A percentile compares a stretch with the other conserved stretches of the same genome.
These are phyloP conservation scores for Syngnathus rostellatus DNA, from an alignment of 2,797 vertebrate genomes.

Conservation along the genomic window DNA sequence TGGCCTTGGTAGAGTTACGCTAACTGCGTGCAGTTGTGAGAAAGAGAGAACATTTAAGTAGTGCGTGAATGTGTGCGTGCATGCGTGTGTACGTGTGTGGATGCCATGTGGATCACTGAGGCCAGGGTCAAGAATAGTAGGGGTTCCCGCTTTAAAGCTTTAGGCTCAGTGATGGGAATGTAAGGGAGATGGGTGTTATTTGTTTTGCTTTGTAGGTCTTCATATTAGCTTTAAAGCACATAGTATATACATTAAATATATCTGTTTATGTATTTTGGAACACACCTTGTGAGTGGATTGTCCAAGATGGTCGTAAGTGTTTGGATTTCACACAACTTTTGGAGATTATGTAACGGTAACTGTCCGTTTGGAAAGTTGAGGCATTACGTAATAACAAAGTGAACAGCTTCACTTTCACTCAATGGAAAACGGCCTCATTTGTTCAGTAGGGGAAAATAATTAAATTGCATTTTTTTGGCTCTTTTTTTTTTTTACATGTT, in stretches of 20 bases:
- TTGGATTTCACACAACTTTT: neutral
- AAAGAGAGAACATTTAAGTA: constrained; percentile 4
- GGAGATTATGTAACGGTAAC: neutral
- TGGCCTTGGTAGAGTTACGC: constrained; percentile 37
- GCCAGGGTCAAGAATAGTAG: constrained; percentile 26
- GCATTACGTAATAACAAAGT: neutral
- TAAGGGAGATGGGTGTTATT: neutral
- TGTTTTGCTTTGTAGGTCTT: neutral
- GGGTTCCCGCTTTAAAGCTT: constrained; percentile 25
- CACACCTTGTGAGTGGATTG: neutral
- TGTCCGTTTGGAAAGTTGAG: neutral
- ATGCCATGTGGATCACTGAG: constrained; percentile 32
- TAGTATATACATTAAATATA: neutral
- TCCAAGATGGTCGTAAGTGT: neutral
- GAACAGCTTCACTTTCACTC: neutral
- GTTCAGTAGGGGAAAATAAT: neutral
- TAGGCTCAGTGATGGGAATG: constrained; percentile 29
- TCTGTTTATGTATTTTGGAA: neutral
- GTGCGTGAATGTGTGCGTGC: constrained; percentile 17
- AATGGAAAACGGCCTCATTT: neutral
- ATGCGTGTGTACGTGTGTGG: constrained; percentile 14
- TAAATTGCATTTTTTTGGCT: neutral
- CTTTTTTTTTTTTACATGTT: neutral
- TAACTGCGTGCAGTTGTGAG: constrained; percentile 21
- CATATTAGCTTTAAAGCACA: neutral